phyloP scores from a whole-genome alignment of 2,888 invertebrate species.

The Epinotia demarniana region DNA sequence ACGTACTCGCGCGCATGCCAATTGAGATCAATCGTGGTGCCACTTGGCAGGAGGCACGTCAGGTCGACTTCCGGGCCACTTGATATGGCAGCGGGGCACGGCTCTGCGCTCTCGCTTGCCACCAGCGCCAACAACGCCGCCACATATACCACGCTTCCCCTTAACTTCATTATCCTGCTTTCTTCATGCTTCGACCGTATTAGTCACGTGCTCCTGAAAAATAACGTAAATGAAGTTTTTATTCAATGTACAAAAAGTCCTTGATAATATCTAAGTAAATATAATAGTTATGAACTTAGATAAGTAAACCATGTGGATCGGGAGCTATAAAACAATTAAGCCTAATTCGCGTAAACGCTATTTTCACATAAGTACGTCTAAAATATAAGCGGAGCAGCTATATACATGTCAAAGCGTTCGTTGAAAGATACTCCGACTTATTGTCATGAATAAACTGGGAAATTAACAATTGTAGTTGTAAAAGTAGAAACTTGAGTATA shows the following conservation, averaged over 20 bases:
- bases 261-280: neutral
- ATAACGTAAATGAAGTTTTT: neutral
- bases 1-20: constrained; percentile 25
- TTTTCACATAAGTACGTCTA: neutral
- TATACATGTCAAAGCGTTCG: too few species aligned
- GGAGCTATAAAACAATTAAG: neutral
- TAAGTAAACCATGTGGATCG: neutral
- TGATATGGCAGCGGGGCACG: constrained; percentile 22
- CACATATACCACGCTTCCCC: neutral
- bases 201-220: constrained; percentile 18
- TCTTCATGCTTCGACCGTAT: neutral
- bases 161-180: constrained; percentile 5
- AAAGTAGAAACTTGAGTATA: too few species aligned
- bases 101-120: neutral
- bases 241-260: neutral
- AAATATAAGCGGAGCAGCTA: neutral
- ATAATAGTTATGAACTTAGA: too few species aligned
- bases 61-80: constrained; percentile 23
- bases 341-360: neutral
- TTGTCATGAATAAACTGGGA: too few species aligned
- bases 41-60: constrained; percentile 19
- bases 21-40: constrained; percentile 23
- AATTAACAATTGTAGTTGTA: too few species aligned
- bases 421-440: too few species aligned
- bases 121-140: constrained; percentile 29